A percentile compares a stretch with the other conserved stretches of the same genome.
phyloP scores from a whole-genome alignment of 1,140 invertebrate genomes.

The Drosophila aff. region DNA sequence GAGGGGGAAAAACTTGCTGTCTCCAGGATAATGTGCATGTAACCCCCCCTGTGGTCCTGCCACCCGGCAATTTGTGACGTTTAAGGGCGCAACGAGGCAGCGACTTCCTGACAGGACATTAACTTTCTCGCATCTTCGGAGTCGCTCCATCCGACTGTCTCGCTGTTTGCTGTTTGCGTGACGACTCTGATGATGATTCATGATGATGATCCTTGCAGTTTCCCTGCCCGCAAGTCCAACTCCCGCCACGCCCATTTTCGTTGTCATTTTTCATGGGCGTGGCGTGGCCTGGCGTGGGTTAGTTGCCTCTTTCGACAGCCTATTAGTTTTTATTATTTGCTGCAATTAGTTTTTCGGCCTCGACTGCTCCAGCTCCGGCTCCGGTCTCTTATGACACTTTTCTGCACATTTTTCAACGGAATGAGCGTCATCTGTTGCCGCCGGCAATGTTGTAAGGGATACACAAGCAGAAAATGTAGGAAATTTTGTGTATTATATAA shows the following conservation, averaged over 20 bases:
- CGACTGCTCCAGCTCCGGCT: conserved; percentile 3
- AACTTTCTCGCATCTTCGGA: conserved; percentile 64
- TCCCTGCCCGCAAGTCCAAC: conserved; percentile 32
- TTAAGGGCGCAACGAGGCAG: conserved; percentile 77
- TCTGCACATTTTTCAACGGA: conserved; percentile 74
- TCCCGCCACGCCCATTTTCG: conserved; percentile 38
- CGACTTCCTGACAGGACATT: conserved; percentile 82
- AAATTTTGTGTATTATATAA: neutral
- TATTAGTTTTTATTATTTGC: conserved; percentile 83
- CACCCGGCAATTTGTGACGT: conserved; percentile 76
- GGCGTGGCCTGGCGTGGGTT: conserved; percentile 8
- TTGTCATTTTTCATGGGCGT: conserved; percentile 74
- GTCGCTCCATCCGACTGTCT: conserved; percentile 47
- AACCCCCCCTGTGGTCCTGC: conserved; percentile 20
- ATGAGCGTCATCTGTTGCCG: conserved; percentile 79
- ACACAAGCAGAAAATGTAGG: neutral
- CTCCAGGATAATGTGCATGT: conserved; percentile 67
- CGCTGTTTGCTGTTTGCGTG: conserved; percentile 42
- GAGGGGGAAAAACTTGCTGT: conserved; percentile 28
- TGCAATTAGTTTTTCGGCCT: conserved; percentile 76
- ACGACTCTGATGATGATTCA: conserved; percentile 80
- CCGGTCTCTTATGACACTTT: conserved; percentile 73
- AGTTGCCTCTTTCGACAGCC: conserved; percentile 73
- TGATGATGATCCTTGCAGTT: conserved; percentile 81
- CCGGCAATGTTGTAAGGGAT: conserved; percentile 28